Evolutionary conservation across 1,140 invertebrate genomes (phyloP).

Genomic region (Drosophila nasuta): DNA sequence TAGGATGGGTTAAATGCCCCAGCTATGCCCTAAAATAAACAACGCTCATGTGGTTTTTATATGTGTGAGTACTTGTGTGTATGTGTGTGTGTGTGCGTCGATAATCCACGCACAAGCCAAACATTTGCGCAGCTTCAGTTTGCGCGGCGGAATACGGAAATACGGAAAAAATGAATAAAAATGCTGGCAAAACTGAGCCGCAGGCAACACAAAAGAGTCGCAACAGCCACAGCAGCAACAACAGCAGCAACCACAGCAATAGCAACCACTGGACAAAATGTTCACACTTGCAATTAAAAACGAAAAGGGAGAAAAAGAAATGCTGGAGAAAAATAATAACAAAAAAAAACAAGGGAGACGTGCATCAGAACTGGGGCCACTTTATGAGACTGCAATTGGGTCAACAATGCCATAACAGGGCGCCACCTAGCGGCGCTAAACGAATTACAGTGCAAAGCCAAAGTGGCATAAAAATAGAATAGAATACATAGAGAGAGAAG

Average conservation of each 20-base stretch:
- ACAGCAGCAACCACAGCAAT: slow-evolving; percentile 3
- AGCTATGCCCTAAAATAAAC: slow-evolving; percentile 5
- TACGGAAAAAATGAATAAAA: slow-evolving; percentile 40
- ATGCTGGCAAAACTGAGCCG: slow-evolving; percentile 31
- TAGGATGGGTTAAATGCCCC: slow-evolving; percentile 22
- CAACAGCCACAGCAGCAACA: neutral
- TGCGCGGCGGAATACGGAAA: slow-evolving; percentile 53
- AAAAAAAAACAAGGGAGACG: neutral
- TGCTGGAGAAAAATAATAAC: neutral
- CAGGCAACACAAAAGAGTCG: slow-evolving; percentile 19
- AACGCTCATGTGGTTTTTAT: neutral
- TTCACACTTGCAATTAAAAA: slow-evolving; percentile 54
- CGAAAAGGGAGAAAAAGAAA: neutral
- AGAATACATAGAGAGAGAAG: neutral
- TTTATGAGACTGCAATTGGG: slow-evolving; percentile 67
- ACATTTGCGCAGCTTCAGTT: slow-evolving; percentile 55
- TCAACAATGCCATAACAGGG: slow-evolving; percentile 61
- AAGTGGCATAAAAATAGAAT: slow-evolving; percentile 76
- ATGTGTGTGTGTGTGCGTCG: slow-evolving; percentile 8
- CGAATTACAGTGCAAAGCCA: slow-evolving; percentile 65
- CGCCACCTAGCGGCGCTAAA: slow-evolving; percentile 75
- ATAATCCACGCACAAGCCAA: slow-evolving; percentile 56
- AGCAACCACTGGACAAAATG: slow-evolving; percentile 37
- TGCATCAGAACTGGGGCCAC: slow-evolving; percentile 22
- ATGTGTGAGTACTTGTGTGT: neutral